phyloP scores from a whole-genome alignment of 2,113 vertebrate species.

The Neogale vison region DNA sequence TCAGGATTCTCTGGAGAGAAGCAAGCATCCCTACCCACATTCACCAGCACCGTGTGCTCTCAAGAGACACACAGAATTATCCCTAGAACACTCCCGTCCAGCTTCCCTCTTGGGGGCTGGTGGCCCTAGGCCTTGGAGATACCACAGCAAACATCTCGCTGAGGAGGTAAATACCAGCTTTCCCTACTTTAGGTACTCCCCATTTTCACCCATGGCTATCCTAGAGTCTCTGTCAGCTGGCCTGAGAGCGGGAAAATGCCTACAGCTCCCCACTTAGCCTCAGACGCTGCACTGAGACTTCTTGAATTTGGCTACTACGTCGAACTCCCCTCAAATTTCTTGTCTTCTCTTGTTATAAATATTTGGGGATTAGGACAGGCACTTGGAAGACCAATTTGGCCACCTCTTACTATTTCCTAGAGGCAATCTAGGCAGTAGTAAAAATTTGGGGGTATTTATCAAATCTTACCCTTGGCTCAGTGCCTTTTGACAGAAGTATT shows the following conservation, averaged over 20 bases:
- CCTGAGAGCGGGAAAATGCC: not conserved
- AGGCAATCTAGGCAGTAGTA: not conserved
- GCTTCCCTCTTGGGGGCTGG: not conserved
- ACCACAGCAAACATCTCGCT: not conserved
- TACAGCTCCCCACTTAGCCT: not conserved
- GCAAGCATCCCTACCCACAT: not conserved
- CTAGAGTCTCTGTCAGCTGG: not conserved
- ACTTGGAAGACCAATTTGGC: not conserved
- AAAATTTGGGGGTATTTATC: not conserved
- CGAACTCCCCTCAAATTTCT: not conserved
- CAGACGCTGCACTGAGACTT: not conserved
- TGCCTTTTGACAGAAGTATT: not conserved
- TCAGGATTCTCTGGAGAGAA: not conserved
- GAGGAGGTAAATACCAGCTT: rapidly evolving
- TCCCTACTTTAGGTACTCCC: not conserved
- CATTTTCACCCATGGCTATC: not conserved
- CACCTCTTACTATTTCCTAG: not conserved
- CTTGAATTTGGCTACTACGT: no score
- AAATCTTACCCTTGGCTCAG: not conserved
- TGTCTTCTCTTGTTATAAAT: not conserved
- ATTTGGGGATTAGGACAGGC: not conserved
- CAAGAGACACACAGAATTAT: not conserved
- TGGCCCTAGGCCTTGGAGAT: not conserved
- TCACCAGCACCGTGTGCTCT: not conserved
- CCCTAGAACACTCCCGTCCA: not conserved